Conservation (phyloP, 2,888 invertebrate genomes). For the Trachelus tabidus region DNA sequence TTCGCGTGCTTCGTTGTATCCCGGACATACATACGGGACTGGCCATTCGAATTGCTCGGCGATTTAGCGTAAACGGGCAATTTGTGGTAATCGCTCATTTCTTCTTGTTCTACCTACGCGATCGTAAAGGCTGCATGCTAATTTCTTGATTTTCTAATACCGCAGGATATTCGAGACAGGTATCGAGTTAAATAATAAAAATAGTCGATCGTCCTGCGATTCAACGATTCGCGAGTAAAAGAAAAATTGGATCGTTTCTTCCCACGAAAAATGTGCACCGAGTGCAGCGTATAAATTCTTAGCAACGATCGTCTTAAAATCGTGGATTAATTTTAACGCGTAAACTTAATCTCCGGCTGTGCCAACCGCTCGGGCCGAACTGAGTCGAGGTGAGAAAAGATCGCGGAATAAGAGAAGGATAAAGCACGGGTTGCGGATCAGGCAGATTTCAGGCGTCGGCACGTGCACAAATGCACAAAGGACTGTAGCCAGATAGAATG, state of each 20-base stretch:
- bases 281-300: no score
- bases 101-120: background rate
- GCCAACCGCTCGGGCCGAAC: background rate
- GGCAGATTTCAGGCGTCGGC: constrained; percentile 2
- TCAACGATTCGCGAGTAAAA: no score
- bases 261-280: no score
- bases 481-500: constrained; percentile 24
- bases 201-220: no score
- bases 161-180: background rate
- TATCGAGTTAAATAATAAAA: no score
- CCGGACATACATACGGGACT: background rate
- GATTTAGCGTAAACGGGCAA: background rate
- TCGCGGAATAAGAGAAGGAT: background rate
- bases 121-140: background rate
- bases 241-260: no score
- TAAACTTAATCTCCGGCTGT: background rate
- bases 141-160: background rate
- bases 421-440: background rate
- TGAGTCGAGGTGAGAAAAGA: background rate
- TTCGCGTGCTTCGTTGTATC: background rate
- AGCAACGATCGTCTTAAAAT: background rate
- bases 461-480: constrained; percentile 14
- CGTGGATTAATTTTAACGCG: background rate
- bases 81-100: background rate
- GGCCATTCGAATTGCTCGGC: background rate